Conservation (phyloP, 2,888 invertebrate genomes). For the Drosophila formosana region DNA sequence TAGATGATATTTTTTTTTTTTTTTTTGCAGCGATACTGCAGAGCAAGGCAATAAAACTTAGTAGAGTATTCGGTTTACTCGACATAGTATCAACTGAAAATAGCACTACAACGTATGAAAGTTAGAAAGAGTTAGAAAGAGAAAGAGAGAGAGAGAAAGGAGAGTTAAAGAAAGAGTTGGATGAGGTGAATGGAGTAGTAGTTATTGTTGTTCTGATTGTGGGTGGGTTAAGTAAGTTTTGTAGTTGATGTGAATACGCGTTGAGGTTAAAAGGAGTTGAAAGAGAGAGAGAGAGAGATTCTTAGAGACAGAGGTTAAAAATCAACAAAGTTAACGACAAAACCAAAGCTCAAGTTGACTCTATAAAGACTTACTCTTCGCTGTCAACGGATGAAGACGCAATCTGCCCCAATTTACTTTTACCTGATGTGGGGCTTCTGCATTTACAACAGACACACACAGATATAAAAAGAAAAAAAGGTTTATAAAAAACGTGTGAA, state of each 20-base stretch:
- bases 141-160: conserved; percentile 15
- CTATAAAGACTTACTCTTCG: conserved; percentile 83
- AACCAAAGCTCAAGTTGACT: conserved; percentile 68
- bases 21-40: conserved; percentile 48
- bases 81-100: conserved; percentile 43
- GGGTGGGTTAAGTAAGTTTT: conserved; percentile 23
- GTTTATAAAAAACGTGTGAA: conserved; percentile 53
- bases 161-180: conserved; percentile 14
- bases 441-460: conserved; percentile 67
- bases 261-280: conserved; percentile 35
- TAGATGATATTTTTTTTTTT: conserved; percentile 27
- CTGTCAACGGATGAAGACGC: conserved; percentile 82
- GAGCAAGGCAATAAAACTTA: conserved; percentile 63
- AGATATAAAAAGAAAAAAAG: conserved; percentile 68
- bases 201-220: conserved; percentile 19
- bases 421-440: conserved; percentile 84
- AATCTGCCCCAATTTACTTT: conserved; percentile 83
- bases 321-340: conserved; percentile 72
- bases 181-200: conserved; percentile 27
- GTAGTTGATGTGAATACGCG: conserved; percentile 44
- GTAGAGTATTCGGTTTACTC: conserved; percentile 33
- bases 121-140: conserved; percentile 39
- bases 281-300: conserved; percentile 34
- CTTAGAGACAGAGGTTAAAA: conserved; percentile 56
- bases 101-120: conserved; percentile 56